Evolutionary conservation across 1,140 invertebrate genomes (phyloP), one percentile per base, ranked within the genome.

Genomic region (Trichogramma pretiosum): DNA sequence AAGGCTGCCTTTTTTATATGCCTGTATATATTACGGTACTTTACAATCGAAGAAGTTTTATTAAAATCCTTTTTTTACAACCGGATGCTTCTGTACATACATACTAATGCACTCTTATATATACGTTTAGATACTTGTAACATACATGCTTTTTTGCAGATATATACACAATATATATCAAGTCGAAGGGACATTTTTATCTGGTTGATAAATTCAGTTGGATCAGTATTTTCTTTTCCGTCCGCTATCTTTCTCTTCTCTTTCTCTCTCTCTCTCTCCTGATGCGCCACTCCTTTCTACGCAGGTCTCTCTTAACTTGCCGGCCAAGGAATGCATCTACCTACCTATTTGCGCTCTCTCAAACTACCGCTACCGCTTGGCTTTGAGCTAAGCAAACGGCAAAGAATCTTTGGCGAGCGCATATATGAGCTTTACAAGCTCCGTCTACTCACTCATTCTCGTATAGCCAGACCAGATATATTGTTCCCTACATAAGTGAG

Each of bases 131-230:
- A n/a, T n/a, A n/a, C n/a, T n/a, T n/a, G n/a, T n/a, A n/a, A n/a
- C n/a, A n/a, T n/a, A n/a, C n/a, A n/a, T n/a, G n/a, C n/a, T n/a
- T n/a, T n/a, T n/a, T n/a, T n/a, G n/a, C n/a, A n/a, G n/a, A n/a
- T n/a, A n/a, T n/a, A n/a, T n/a, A n/a, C n/a, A n/a, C n/a, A n/a
- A n/a, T n/a, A n/a, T n/a, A n/a, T n/a, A n/a, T n/a, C n/a, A n/a
- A 65, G 62, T 65, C 62, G 52, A 60, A 59, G 54, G 60, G 64
- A 65, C 61, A 63, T 63, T 66, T 66, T 67, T 67, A 67, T 68
- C 60, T 49, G 51, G 50, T 54, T 56, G 63, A 68, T 68, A 67
- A 67, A 67, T 68, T 68, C 55, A 57, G 56, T 50, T 39, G 36
- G 49, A 48, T 52, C 48, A 40, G 13, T 24, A 35, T 49, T 37